Evolutionary conservation across 2,113 vertebrate species (phyloP).

Genomic region (Hippocampus abdominalis): DNA sequence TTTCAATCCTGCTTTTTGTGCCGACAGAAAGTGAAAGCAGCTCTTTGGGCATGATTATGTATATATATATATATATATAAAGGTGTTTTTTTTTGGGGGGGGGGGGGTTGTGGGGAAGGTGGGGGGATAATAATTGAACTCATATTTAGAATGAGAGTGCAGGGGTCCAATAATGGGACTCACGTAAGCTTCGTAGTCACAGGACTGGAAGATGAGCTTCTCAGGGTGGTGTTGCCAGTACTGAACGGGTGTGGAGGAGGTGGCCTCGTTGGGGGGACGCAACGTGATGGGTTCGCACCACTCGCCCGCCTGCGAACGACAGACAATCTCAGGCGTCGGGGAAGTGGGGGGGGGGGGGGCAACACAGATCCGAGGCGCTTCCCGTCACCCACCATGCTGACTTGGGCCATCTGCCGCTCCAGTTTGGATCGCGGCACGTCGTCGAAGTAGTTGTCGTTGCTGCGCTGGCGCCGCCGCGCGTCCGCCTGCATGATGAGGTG

Average conservation of each 20-base stretch:
- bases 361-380: not conserved
- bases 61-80: too few relatives aligned
- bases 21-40: too few relatives aligned
- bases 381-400: conserved; percentile 81
- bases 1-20: too few relatives aligned
- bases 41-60: too few relatives aligned
- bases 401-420: conserved; percentile 99
- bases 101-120: too few relatives aligned
- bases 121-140: too few relatives aligned
- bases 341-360: not conserved
- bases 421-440: conserved; percentile 97
- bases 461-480: conserved; percentile 94
- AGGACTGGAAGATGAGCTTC: conserved; percentile 99
- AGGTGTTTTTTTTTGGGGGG: too few relatives aligned
- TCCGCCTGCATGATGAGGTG: conserved; percentile 99
- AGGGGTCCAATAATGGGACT: conserved; percentile 62
- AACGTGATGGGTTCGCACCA: conserved; percentile 98
- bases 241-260: conserved; percentile 94
- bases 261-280: conserved; percentile 94
- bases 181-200: conserved; percentile 98
- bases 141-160: too few relatives aligned
- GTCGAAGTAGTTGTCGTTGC: conserved; percentile 98
- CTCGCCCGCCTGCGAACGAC: conserved; percentile 88
- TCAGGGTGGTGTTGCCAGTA: conserved; percentile 99
- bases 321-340: conserved; percentile 23